These are phyloP conservation scores for Oxyscelio sp. DNA, from an alignment of 2,888 invertebrate genomes.

Conservation along the genomic window DNA sequence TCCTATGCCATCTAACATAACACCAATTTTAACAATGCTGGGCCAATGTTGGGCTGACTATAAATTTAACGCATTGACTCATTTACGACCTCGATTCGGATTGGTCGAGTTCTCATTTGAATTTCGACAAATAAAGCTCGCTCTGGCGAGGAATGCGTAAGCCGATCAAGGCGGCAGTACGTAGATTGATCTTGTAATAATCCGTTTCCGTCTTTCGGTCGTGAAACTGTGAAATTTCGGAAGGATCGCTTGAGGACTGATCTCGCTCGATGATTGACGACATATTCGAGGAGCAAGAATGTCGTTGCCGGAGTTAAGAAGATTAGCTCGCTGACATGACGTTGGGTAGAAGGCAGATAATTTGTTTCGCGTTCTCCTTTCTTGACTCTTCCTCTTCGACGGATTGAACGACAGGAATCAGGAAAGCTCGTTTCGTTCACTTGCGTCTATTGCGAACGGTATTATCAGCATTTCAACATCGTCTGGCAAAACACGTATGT, in stretches of 20 bases:
- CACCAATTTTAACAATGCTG: too few species aligned
- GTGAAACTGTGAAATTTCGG: slow-evolving; percentile 76
- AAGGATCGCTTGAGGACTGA: slow-evolving; percentile 77
- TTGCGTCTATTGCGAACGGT: slow-evolving; percentile 69
- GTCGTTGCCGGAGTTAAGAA: slow-evolving; percentile 80
- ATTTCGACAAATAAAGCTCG: slow-evolving; percentile 64
- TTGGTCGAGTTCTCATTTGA: slow-evolving; percentile 48
- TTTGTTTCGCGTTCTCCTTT: slow-evolving; percentile 79
- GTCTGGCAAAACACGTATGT: slow-evolving; percentile 63
- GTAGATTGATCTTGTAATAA: slow-evolving; percentile 79
- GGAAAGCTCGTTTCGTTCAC: slow-evolving; percentile 72
- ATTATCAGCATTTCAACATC: slow-evolving; percentile 72
- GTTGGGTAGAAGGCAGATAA: slow-evolving; percentile 77
- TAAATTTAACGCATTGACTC: too few species aligned
- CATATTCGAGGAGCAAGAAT: slow-evolving; percentile 78
- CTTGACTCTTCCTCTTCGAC: slow-evolving; percentile 71
- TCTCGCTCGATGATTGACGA: slow-evolving; percentile 80
- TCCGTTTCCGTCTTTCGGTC: slow-evolving; percentile 75
- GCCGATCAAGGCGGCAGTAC: slow-evolving; percentile 74
- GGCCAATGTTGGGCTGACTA: too few species aligned
- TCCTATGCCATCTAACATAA: too few species aligned
- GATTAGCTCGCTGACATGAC: slow-evolving; percentile 81
- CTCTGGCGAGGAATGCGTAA: slow-evolving; percentile 60
- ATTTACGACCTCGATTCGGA: slow-evolving; percentile 25
- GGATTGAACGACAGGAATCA: slow-evolving; percentile 74